Evolutionary conservation across 2,797 vertebrate species (phyloP), one percentile per base, ranked within the genome.

Genomic region (Rhinella marina): DNA sequence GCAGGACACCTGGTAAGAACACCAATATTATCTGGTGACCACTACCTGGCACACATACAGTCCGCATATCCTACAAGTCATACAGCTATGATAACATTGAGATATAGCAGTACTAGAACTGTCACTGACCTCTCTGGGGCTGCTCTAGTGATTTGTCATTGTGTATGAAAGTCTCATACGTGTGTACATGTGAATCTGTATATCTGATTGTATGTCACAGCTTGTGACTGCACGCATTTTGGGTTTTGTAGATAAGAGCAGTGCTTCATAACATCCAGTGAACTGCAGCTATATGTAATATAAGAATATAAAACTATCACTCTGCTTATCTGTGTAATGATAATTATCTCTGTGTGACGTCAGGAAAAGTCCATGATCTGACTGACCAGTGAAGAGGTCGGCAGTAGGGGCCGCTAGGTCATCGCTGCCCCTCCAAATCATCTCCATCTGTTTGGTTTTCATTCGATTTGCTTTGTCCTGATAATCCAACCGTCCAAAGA

Each of bases 401-500:
- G 96, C 96, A 0, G n/a, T 0, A 0, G 97, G 96, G 0, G 96
- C 92, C 0, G 64, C 32, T 56, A 98, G 93, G 91, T 95, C 97
- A 80, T 90, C 90, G 0, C 97, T 97, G 0, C 93, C 97, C 88
- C 97, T 92, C 98, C 98, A 99, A 12, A 99, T 87, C 83, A 97
- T 93, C 92, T 98, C 98, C 96, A 98, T 96, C 87, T 96, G 92
- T 86, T 25, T 92, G 0, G 2, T 50, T 0, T 0, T 0, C 93
- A 90, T 91, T 86, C 97, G 94, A 0, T 9, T 16, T 1, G 0
- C 0, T 75, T 96, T 97, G 92, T 99, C 98, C 93, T 98, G 96
- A 92, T 97, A 96, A 92, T 98, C 97, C 81, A 98, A 90, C 0
- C 97, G 97, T 0, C 98, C 98, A 0, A 98, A 93, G 93, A 99